Evolutionary conservation across 2,797 vertebrate genomes (phyloP), one percentile per base, ranked within the genome.

Genomic region (Cynodonichthys magdalenae): DNA sequence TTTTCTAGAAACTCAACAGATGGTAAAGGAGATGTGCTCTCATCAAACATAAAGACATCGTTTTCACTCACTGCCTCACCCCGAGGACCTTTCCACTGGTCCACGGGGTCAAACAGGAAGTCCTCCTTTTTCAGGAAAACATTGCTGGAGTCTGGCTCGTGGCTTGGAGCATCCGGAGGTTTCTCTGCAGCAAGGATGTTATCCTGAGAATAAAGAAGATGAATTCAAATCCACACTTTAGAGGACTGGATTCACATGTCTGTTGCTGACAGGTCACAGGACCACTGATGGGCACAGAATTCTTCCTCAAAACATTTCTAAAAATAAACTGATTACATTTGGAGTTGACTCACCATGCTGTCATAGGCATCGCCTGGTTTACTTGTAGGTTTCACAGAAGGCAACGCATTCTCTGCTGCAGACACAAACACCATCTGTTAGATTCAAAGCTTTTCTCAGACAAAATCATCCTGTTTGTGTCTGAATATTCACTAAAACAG

Each of bases 121-220:
- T 89, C 86, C 0, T 93, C 85, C 17, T 93, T 93, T 60, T 87
- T 87, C 47, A 86, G 74, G 59, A 85, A 90, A 12, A 76, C 45
- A 2, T 90, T 42, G 0, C 62, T 59, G 57, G 28, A 53, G 15
- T 78, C 79, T 0, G 48, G 31, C 57, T 90, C 92, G 0, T 85
- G 82, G n/a, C 15, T 71, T 2, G 90, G 87, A 39, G 86, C 69
- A 1, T 92, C 90, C 0, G 96, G 95, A 68, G 95, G 94, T 79
- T 93, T 95, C 87, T 97, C 96, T 55, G 93, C 94, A 56, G 93
- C 93, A 12, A 95, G 89, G 44, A 95, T 69, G 63, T 93, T 94
- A 46, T 94, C 95, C 97, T 98, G 84, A 84, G 24, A 87, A 61
- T 42, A 54, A 8, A 53, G 10, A 10, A 27, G 20, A 17, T 4